Evolutionary conservation across 1,140 invertebrate species (phyloP).

Genomic region (Cydia pomonella): DNA sequence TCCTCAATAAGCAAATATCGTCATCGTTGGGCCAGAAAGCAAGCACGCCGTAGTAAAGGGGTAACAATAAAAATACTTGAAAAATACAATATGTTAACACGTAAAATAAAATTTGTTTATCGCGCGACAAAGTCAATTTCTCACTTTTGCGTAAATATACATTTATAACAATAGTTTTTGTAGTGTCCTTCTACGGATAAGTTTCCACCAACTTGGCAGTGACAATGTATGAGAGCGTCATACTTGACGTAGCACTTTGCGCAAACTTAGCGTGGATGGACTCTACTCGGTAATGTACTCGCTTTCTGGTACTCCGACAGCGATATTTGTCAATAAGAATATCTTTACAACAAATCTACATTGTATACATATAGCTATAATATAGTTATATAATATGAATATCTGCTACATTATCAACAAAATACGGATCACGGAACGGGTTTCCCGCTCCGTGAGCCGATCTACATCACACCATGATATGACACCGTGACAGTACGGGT

Average conservation of each 20-base stretch:
- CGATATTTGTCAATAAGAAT: slow-evolving; percentile 27
- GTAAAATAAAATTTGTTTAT: slow-evolving; percentile 1
- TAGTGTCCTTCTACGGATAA: too few relatives aligned
- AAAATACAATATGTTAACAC: not conserved
- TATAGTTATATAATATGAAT: slow-evolving; percentile 42
- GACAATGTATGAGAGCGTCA: too few relatives aligned
- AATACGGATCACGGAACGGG: slow-evolving; percentile 42
- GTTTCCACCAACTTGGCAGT: too few relatives aligned
- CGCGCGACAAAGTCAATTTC: not conserved
- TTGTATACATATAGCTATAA: slow-evolving; percentile 54
- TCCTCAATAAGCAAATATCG: slow-evolving; percentile 23
- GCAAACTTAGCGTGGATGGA: too few relatives aligned
- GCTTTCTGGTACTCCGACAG: not conserved
- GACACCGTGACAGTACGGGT: slow-evolving; percentile 52
- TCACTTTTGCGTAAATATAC: too few relatives aligned
- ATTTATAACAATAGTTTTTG: too few relatives aligned
- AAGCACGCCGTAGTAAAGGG: not conserved
- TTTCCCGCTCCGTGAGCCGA: slow-evolving; percentile 31
- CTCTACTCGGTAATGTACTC: not conserved
- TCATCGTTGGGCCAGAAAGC: not conserved
- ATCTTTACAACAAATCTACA: slow-evolving; percentile 56
- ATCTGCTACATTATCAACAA: slow-evolving; percentile 52
- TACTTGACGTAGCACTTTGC: too few relatives aligned
- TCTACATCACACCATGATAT: slow-evolving; percentile 73
- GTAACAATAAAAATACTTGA: too few relatives aligned